Base-by-base conservation (phyloP, 2,113 vertebrate species). In the Varanus salvator region DNA sequence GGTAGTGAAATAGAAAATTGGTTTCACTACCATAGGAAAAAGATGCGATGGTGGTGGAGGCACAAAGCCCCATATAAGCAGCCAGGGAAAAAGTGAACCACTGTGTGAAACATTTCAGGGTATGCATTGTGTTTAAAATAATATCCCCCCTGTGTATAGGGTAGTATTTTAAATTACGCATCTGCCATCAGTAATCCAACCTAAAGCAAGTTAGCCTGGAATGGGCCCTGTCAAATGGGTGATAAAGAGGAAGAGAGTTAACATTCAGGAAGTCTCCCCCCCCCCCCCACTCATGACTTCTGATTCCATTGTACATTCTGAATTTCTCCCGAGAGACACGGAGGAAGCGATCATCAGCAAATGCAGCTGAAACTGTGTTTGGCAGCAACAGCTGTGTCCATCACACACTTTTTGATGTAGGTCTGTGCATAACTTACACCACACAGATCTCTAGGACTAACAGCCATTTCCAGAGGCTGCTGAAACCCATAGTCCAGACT, bases 1-100 rank as follows among this genome's bases (percentile, higher is more conserved):
- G 91, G 83, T 84, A 96, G 95, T 92, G 84, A 93, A 96, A 94
- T 87, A 93, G 97, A 97, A 96, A 96, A 95, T 57, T 69, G 91
- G 93, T 80, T 95, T 92, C 94, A 71, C 38, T 1, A 72, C 94
- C 64, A 44, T 72, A 69, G 69, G 74, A 91, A 94, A 90, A 93
- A 93, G 54, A 7, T 2, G 54, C 2, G 54, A 12, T 54, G 54
- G 87, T 89, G 89, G 87, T 92, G 90, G 92, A 94, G 93, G 92
- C 90, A 90, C 74, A 75, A 74, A 74, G 68, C 38, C 86, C 92
- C 93, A 90, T 52, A 92, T 34, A 88, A 86, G 1, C 78, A 84
- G 87, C 1, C 52, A 87, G 60, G 82, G 29, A 90, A 89, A 84
- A 89, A 12, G 44, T 66, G 91, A 75, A 86, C 64, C 72, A 87